phyloP scores from a whole-genome alignment of 2,797 vertebrate species.

The Danionella dracula region DNA sequence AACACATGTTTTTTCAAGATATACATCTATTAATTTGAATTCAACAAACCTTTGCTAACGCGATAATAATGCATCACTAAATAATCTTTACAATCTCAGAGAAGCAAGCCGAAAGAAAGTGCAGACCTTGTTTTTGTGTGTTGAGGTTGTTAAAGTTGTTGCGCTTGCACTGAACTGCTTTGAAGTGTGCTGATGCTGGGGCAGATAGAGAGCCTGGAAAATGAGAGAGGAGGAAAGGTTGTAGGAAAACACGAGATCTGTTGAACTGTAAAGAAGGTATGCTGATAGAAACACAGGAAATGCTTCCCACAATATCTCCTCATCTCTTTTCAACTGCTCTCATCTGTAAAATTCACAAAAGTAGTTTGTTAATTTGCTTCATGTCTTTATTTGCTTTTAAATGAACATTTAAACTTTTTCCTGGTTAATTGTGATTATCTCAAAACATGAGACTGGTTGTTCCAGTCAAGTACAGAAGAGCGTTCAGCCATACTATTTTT shows the following conservation, averaged over 20 bases:
- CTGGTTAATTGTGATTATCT: too few relatives aligned
- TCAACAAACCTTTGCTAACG: too few relatives aligned
- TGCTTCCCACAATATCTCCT: too few relatives aligned
- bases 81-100: neutral
- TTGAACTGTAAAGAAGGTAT: neutral
- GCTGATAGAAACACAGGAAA: neutral
- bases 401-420: too few relatives aligned
- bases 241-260: conserved; percentile 10
- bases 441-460: too few relatives aligned
- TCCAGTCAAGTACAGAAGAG: neutral
- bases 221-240: conserved; percentile 8
- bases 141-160: neutral
- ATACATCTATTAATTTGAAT: too few relatives aligned
- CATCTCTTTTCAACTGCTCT: too few relatives aligned
- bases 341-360: too few relatives aligned
- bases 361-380: too few relatives aligned
- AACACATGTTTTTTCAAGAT: too few relatives aligned
- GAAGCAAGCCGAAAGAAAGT: neutral
- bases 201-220: conserved; percentile 20
- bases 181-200: conserved; percentile 7
- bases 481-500: too few relatives aligned
- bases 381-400: too few relatives aligned
- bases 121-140: neutral
- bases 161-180: neutral
- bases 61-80: neutral